Evolutionary conservation across 1,140 invertebrate species (phyloP).

Genomic region (Ephestia elutella): DNA sequence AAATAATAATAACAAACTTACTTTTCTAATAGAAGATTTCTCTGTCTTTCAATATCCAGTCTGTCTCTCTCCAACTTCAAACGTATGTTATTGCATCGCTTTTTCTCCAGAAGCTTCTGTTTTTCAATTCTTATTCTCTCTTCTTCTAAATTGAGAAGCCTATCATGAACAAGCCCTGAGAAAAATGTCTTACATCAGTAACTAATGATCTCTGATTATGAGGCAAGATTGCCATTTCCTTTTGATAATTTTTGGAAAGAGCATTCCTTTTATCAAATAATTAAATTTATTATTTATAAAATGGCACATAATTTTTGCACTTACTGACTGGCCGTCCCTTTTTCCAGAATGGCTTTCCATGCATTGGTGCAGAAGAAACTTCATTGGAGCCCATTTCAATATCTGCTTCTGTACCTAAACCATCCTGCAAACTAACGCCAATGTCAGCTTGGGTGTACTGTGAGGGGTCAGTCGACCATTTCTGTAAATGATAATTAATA

Average conservation of each 20-base stretch:
- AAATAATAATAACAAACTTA: conserved; percentile 19
- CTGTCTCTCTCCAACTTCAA: conserved; percentile 45
- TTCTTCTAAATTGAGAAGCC: conserved; percentile 40
- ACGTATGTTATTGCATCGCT: conserved; percentile 45
- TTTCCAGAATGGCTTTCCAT: conserved; percentile 37
- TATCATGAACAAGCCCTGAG: conserved; percentile 40
- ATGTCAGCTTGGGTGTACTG: conserved; percentile 28
- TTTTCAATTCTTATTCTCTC: conserved; percentile 46
- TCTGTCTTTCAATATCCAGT: conserved; percentile 42
- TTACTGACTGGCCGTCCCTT: conserved; percentile 37
- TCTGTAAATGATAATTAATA: conserved; percentile 25
- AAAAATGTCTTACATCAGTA: conserved; percentile 9
- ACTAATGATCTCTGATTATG: too few relatives aligned
- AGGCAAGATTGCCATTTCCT: too few relatives aligned
- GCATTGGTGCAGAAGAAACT: conserved; percentile 28
- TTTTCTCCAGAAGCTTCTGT: conserved; percentile 44
- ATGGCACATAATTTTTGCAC: conserved; percentile 24
- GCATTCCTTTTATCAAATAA: too few relatives aligned
- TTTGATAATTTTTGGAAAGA: too few relatives aligned
- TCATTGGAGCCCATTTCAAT: conserved; percentile 34
- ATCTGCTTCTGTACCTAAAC: conserved; percentile 22
- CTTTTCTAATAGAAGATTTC: conserved; percentile 43
- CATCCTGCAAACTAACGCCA: conserved; percentile 28
- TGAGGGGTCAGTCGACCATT: conserved; percentile 35
- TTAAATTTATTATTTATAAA: too few relatives aligned